Percentiles rank a stretch among this genome's conserved stretches.
Conservation (phyloP, 1,140 invertebrate genomes). For the Drosophila takahashii region DNA sequence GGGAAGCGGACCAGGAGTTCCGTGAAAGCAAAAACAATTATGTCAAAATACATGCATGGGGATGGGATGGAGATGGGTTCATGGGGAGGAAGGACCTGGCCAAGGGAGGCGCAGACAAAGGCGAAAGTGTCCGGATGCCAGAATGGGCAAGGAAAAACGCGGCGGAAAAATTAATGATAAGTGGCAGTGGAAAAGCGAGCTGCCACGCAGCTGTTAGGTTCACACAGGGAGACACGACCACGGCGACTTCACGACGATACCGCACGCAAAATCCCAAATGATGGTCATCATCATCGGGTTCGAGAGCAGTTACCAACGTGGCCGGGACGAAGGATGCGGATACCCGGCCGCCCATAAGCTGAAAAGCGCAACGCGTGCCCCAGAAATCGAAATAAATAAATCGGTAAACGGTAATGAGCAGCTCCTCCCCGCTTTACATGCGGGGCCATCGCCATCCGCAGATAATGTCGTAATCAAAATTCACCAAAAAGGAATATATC, state of each 20-base stretch:
- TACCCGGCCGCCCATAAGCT: slow-evolving; percentile 44
- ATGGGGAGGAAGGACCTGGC: slow-evolving; percentile 11
- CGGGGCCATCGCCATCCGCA: slow-evolving; percentile 6
- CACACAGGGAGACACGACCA: slow-evolving; percentile 59
- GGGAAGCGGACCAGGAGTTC: slow-evolving; percentile 13
- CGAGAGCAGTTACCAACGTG: slow-evolving; percentile 3
- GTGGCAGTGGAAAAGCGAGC: slow-evolving; percentile 51
- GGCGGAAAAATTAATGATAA: slow-evolving; percentile 83
- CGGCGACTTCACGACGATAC: slow-evolving; percentile 52
- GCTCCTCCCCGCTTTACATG: slow-evolving; percentile 10
- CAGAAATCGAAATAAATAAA: slow-evolving; percentile 68
- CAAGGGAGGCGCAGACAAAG: slow-evolving; percentile 27
- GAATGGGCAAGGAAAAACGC: slow-evolving; percentile 62
- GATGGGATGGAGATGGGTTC: slow-evolving; percentile 2
- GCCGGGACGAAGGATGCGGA: slow-evolving; percentile 7
- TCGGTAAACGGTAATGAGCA: slow-evolving; percentile 57
- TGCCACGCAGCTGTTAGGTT: slow-evolving; percentile 57
- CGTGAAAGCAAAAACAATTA: slow-evolving; percentile 72
- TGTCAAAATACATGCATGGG: slow-evolving; percentile 65
- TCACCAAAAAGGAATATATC: slow-evolving; percentile 39
- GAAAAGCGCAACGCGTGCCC: slow-evolving; percentile 53
- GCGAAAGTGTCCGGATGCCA: slow-evolving; percentile 78
- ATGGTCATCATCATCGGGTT: slow-evolving; percentile 39
- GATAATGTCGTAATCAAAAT: slow-evolving; percentile 59
- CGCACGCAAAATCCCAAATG: slow-evolving; percentile 71